Evolutionary conservation across 2,797 vertebrate genomes (phyloP), one percentile per base, ranked within the genome.

Genomic region (Neopelma chrysocephalum): DNA sequence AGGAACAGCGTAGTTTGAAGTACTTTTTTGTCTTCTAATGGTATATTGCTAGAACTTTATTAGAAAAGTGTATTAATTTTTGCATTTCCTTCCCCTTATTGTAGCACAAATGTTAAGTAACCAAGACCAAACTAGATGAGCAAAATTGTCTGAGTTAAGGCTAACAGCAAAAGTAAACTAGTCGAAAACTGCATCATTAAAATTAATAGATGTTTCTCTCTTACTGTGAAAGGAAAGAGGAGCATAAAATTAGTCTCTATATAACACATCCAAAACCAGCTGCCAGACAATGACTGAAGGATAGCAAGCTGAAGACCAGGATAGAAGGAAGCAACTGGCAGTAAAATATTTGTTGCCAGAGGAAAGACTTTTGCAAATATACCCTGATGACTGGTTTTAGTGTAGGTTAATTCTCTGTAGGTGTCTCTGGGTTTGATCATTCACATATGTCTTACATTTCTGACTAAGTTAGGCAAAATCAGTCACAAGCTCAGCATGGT

Each of bases 201-300:
- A 87, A 79, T 69, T 69, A 84, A 84, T 82, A 65, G 38, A 61
- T 92, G 31, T 87, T 90, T 89, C 57, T 90, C 32, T 56, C 61
- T 76, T 76, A 43, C 54, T 58, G 19, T 89, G 80, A 81, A 83
- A 89, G n/a, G 65, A 69, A 73, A 92, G 54, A 71, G 32, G 23
- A 87, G 62, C 15, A 11, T 72, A 76, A 92, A 96, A 89, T 90
- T 94, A 88, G 72, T 90, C 77, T 72, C 58, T 61, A 6, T 42
- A 42, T 45, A 42, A 58, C 27, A 56, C 78, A 79, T 89, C 26
- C n/a, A 54, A 54, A 87, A 82, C 2, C 81, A 92, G 77, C 66
- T 93, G 62, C 47, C n/a, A 71, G 64, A 66, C 29, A 53, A 58
- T 57, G 68, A 76, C 61, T 79, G 69, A 90, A 93, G 54, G 58